Conservation (phyloP, 2,797 vertebrate genomes). For the Falco rusticolus region DNA sequence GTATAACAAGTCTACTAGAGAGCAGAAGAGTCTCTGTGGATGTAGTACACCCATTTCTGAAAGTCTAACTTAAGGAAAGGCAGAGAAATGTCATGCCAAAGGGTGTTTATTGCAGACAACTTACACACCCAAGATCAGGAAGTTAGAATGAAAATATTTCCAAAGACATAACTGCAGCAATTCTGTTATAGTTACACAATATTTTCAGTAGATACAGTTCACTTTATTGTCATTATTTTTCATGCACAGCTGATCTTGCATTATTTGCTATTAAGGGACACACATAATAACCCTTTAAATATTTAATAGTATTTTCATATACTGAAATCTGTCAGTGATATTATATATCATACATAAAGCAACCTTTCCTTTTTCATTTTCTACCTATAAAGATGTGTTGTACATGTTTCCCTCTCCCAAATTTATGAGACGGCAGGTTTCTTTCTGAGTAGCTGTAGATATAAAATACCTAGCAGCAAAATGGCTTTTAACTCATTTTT, state of each 20-base stretch:
- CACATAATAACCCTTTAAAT: constrained; percentile 29
- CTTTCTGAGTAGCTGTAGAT: constrained; percentile 14
- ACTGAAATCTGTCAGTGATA: constrained; percentile 9
- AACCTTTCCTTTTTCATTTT: constrained; percentile 1
- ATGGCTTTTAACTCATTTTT: constrained; percentile 59
- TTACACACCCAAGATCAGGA: neutral
- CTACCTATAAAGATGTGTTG: neutral
- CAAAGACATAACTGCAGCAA: neutral
- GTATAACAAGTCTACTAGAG: neutral
- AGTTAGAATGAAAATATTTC: neutral
- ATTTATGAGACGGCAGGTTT: neutral
- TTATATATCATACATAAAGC: constrained; percentile 3
- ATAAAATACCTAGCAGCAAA: constrained; percentile 7
- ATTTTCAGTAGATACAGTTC: neutral
- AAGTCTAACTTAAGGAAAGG: neutral
- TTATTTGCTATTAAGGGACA: neutral
- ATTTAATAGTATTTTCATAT: constrained; percentile 21
- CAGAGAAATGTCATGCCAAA: neutral
- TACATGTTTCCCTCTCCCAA: neutral
- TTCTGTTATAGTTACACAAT: neutral
- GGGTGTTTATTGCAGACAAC: neutral
- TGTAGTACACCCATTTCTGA: neutral
- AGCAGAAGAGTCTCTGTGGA: neutral
- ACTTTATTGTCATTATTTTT: constrained; percentile 19
- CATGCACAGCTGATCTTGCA: neutral